phyloP scores from a whole-genome alignment of 2,888 invertebrate genomes.

The Pristionchus entomophagus region DNA sequence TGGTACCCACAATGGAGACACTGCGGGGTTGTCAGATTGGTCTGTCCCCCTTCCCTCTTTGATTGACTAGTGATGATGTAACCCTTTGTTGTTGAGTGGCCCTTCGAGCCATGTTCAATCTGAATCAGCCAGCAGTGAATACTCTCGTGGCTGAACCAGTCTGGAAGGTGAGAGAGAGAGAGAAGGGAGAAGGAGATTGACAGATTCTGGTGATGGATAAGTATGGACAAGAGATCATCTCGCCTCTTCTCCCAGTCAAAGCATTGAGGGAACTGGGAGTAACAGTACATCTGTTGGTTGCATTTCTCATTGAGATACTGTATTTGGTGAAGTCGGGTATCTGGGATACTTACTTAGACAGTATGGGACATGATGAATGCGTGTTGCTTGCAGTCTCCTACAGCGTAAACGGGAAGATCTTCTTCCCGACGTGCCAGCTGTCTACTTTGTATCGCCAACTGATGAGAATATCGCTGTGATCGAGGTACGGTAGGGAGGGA shows the following conservation, averaged over 20 bases:
- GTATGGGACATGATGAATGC: not conserved
- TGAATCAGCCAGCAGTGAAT: slow-evolving; percentile 70
- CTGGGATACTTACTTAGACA: too few relatives aligned
- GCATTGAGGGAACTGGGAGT: slow-evolving; percentile 95
- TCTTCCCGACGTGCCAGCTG: slow-evolving; percentile 97
- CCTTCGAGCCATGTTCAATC: slow-evolving; percentile 73
- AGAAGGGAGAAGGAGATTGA: not conserved
- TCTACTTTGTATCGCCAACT: slow-evolving; percentile 96
- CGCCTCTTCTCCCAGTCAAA: slow-evolving; percentile 94
- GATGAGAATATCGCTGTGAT: slow-evolving; percentile 96
- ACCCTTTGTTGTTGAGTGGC: slow-evolving; percentile 64
- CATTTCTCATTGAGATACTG: not conserved
- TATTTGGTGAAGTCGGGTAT: too few relatives aligned
- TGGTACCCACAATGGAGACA: slow-evolving; percentile 30
- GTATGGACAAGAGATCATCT: slow-evolving; percentile 97
- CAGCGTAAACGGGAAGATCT: slow-evolving; percentile 82
- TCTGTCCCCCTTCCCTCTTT: too few relatives aligned
- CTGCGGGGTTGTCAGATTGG: slow-evolving; percentile 45
- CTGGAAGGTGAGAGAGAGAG: slow-evolving; percentile 59
- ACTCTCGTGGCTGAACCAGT: slow-evolving; percentile 73
- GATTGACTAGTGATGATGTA: not conserved
- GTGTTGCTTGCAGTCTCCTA: slow-evolving; percentile 53
- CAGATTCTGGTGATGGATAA: slow-evolving; percentile 92
- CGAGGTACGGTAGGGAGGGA: slow-evolving; percentile 79
- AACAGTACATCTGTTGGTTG: slow-evolving; percentile 91